Evolutionary conservation across 2,888 invertebrate species (phyloP).

Genomic region (Yponomeuta malinellus): DNA sequence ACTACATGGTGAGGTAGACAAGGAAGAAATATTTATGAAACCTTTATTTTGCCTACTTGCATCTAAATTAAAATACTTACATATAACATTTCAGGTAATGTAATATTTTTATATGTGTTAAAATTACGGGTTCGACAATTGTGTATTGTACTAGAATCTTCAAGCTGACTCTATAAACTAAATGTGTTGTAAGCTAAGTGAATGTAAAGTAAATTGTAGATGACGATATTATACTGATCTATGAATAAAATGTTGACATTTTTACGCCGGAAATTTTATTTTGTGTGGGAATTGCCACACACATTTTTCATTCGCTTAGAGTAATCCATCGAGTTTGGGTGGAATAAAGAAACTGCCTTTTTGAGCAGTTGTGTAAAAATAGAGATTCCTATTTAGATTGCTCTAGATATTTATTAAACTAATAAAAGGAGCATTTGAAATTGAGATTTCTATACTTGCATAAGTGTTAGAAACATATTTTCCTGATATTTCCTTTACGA

Average conservation of each 20-base stretch:
- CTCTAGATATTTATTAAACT: too few relatives aligned
- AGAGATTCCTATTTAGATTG: too few relatives aligned
- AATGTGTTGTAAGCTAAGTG: constrained; percentile 32
- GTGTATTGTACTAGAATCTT: constrained; percentile 34
- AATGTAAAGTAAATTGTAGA: constrained; percentile 46
- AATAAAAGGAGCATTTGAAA: too few relatives aligned
- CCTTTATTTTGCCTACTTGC: constrained; percentile 18
- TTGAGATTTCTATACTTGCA: too few relatives aligned
- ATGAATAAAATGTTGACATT: constrained; percentile 73
- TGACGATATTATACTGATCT: constrained; percentile 50
- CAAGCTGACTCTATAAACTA: constrained; percentile 13
- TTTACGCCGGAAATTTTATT: constrained; percentile 14
- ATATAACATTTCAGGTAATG: not conserved
- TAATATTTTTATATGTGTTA: not conserved
- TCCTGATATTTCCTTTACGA: too few relatives aligned
- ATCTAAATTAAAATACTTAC: not conserved
- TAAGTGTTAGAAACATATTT: too few relatives aligned
- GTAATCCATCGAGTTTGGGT: too few relatives aligned
- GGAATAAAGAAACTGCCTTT: not conserved
- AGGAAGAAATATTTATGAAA: not conserved
- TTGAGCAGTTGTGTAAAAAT: too few relatives aligned
- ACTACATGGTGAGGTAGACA: not conserved
- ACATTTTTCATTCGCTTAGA: too few relatives aligned
- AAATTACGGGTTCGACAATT: not conserved
- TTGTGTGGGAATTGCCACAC: not conserved